Conservation (phyloP, 2,797 vertebrate genomes). For the Odontamblyopus lacepedii region DNA sequence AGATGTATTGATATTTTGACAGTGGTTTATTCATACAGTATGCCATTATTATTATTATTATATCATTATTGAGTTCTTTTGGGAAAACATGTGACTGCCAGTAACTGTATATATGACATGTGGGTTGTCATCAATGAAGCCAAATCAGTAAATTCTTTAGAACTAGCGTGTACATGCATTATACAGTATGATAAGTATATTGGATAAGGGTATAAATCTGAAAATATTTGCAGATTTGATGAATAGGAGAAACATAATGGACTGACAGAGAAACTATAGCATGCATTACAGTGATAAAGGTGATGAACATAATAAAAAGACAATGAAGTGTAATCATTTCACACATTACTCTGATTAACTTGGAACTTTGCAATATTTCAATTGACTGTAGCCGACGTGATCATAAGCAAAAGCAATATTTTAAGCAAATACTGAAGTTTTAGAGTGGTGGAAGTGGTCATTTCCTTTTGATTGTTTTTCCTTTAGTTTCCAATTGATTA, state of each 20-base stretch:
- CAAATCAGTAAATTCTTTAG: conserved; percentile 26
- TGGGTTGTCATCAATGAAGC: conserved; percentile 28
- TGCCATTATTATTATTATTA: background rate
- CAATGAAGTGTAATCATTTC: conserved; percentile 34
- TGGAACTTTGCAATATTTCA: background rate
- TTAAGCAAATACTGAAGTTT: background rate
- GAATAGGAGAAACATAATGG: conserved; percentile 27
- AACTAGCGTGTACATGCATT: conserved; percentile 2
- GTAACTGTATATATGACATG: conserved; percentile 44
- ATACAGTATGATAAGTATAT: background rate
- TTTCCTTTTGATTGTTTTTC: conserved; percentile 4
- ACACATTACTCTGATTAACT: conserved; percentile 11
- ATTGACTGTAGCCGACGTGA: background rate
- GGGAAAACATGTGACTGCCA: conserved; percentile 36
- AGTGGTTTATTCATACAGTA: conserved; percentile 16
- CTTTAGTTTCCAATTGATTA: background rate
- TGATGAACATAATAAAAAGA: conserved; percentile 22
- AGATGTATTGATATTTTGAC: conserved; percentile 61
- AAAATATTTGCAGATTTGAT: conserved; percentile 67
- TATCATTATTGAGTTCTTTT: conserved; percentile 18
- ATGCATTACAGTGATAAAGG: conserved; percentile 43
- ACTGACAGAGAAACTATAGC: conserved; percentile 17
- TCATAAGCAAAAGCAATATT: background rate
- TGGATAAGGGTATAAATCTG: conserved; percentile 44
- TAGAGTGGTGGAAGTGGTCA: conserved; percentile 3